Conservation (phyloP, 2,888 invertebrate species). For the Neria commutata region DNA sequence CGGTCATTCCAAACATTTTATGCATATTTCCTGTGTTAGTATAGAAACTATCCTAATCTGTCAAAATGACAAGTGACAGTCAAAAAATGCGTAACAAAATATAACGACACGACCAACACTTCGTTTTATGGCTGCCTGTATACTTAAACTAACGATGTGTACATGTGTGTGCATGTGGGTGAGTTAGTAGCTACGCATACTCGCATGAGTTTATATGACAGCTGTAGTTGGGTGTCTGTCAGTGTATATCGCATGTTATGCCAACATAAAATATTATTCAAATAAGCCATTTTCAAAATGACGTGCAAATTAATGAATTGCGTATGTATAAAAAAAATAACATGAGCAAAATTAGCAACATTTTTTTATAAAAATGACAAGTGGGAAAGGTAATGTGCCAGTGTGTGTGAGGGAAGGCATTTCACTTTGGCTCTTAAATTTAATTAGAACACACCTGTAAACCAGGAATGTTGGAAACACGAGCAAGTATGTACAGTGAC, state of each 20-base stretch:
- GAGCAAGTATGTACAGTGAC: too few species aligned
- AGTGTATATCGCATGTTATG: background rate
- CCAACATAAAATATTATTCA: background rate
- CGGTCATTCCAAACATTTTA: too few species aligned
- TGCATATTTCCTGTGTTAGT: background rate
- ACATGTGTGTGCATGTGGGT: background rate
- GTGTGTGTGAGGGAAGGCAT: too few species aligned
- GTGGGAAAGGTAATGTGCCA: too few species aligned
- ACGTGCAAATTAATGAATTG: background rate
- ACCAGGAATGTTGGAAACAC: too few species aligned
- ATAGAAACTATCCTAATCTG: slow-evolving; percentile 22
- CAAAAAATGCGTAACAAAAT: slow-evolving; percentile 14
- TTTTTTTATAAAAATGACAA: too few species aligned
- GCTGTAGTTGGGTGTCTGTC: too few species aligned
- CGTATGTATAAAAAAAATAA: background rate
- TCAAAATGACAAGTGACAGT: slow-evolving; percentile 26
- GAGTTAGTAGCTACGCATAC: too few species aligned
- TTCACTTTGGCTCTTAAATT: background rate
- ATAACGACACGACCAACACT: background rate
- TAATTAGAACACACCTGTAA: background rate
- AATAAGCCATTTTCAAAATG: background rate
- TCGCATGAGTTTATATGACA: too few species aligned
- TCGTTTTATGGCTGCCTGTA: too few species aligned
- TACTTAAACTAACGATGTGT: background rate
- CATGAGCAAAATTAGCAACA: background rate